Conservation (phyloP, 2,888 invertebrate genomes). For the Emmelina monodactyla region DNA sequence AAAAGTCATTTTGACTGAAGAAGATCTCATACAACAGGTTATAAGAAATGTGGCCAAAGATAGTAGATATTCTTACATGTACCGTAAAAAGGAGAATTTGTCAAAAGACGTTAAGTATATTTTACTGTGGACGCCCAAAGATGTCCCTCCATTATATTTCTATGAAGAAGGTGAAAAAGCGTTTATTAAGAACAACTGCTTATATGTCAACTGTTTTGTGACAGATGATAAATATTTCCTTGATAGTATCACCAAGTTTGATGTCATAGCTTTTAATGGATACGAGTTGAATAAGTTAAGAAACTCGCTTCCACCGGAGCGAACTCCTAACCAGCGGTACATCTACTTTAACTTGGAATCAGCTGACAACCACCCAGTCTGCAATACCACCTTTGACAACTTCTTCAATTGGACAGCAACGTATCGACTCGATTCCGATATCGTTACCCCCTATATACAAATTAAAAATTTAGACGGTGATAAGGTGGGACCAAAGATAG, state of each 20-base stretch:
- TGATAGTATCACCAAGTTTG: constrained; percentile 31
- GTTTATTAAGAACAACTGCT: constrained; percentile 42
- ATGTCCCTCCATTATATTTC: constrained; percentile 33
- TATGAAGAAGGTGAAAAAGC: constrained; percentile 32
- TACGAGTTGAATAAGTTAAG: constrained; percentile 15
- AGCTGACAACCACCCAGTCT: constrained; percentile 39
- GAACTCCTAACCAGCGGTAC: constrained; percentile 40
- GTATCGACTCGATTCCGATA: constrained; percentile 46
- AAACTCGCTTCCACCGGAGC: constrained; percentile 25
- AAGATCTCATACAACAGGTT: no score
- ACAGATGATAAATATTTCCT: constrained; percentile 30
- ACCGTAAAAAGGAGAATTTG: constrained; percentile 14
- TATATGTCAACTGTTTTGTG: constrained; percentile 39
- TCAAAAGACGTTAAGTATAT: constrained; percentile 38
- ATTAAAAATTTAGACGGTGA: constrained; percentile 28
- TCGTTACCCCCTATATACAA: constrained; percentile 36
- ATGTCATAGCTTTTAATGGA: constrained; percentile 46
- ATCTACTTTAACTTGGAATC: constrained; percentile 51
- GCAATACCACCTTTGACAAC: constrained; percentile 28
- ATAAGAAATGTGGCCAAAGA: no score
- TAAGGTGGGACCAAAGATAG: constrained; percentile 34
- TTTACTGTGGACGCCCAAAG: constrained; percentile 35
- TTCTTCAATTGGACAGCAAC: constrained; percentile 56
- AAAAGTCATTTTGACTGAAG: no score
- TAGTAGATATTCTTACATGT: no score